Conservation (phyloP, 2,797 vertebrate genomes). For the Anguilla marmorata region DNA sequence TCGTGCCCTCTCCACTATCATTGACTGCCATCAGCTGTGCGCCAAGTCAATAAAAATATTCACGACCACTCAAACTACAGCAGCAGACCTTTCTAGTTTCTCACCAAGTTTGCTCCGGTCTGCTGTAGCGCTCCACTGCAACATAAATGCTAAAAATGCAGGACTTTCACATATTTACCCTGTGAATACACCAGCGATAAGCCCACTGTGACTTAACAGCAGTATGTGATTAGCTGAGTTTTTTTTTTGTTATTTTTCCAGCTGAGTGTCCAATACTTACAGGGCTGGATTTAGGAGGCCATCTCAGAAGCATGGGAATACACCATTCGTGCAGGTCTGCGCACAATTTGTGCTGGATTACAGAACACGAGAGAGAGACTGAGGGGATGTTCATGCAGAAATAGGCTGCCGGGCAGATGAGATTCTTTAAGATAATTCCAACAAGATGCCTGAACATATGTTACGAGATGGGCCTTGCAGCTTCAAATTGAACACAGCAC, state of each 20-base stretch:
- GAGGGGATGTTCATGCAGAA: neutral
- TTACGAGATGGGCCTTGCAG: slow-evolving; percentile 33
- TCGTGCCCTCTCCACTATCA: neutral
- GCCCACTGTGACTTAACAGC: neutral
- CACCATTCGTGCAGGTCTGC: neutral
- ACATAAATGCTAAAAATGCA: neutral
- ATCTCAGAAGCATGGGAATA: neutral
- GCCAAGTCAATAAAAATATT: neutral
- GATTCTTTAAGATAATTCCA: slow-evolving; percentile 7
- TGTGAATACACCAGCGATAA: neutral
- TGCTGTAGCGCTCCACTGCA: neutral
- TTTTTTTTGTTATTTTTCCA: neutral
- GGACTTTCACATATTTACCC: neutral
- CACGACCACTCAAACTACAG: neutral
- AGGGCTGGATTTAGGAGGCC: neutral
- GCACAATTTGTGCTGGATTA: neutral
- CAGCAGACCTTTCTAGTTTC: neutral
- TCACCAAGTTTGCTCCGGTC: neutral
- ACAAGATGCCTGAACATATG: slow-evolving; percentile 32
- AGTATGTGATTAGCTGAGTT: neutral
- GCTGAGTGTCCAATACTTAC: neutral
- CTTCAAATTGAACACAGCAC: slow-evolving; percentile 42
- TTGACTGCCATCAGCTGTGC: neutral
- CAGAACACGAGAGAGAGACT: neutral
- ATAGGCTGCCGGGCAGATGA: neutral